Conservation (phyloP, 2,888 invertebrate species). For the Brachypalpus laphriformis region DNA sequence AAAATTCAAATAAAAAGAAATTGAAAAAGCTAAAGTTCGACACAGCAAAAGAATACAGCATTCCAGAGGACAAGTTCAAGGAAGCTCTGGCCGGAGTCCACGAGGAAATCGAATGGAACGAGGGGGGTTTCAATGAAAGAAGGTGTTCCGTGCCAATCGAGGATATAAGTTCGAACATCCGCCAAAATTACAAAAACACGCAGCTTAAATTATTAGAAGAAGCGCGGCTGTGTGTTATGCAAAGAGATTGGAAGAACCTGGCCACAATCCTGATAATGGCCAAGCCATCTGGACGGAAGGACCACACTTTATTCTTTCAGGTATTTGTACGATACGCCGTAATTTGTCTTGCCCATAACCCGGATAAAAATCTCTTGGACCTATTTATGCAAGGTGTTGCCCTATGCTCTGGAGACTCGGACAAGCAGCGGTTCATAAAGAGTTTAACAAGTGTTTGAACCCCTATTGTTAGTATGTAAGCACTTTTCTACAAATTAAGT, state of each 20-base stretch:
- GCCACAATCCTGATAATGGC: conserved; percentile 29
- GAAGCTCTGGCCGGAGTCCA: conserved; percentile 18
- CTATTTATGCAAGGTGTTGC: conserved; percentile 39
- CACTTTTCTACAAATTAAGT: too few species aligned
- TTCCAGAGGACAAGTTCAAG: conserved; percentile 24
- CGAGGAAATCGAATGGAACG: background rate
- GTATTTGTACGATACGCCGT: conserved; percentile 49
- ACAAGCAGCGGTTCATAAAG: conserved; percentile 30
- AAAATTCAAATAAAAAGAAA: background rate
- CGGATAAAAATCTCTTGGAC: conserved; percentile 36
- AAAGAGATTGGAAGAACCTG: conserved; percentile 58
- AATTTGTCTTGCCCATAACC: conserved; percentile 33
- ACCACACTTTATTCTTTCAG: conserved; percentile 34
- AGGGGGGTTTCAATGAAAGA: background rate
- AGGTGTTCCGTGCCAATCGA: conserved; percentile 43
- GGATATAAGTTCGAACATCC: conserved; percentile 1
- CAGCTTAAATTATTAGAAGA: conserved; percentile 30
- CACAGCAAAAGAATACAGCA: background rate
- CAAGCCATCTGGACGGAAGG: background rate
- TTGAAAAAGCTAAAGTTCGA: background rate
- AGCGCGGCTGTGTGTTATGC: conserved; percentile 42
- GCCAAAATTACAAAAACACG: background rate
- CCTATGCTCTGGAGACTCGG: conserved; percentile 6
- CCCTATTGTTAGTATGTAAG: too few species aligned
- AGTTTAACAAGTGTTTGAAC: conserved; percentile 11